A percentile compares a stretch with the other conserved stretches of the same genome.
Evolutionary conservation across 2,797 vertebrate species (phyloP).

Genomic region (Staurois parvus): DNA sequence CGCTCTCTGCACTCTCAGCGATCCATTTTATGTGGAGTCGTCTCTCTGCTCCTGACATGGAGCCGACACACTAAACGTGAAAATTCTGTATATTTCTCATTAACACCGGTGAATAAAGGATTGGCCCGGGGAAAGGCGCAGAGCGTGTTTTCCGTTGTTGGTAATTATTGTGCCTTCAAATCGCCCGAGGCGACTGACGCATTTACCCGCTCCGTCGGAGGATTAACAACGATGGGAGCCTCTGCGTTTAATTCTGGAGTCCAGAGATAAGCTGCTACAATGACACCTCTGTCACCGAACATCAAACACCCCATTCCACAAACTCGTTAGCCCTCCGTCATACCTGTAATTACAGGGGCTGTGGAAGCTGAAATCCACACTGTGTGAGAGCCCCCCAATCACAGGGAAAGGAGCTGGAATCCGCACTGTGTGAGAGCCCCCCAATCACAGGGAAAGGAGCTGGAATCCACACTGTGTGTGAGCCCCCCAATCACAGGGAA

Average conservation of each 20-base stretch:
- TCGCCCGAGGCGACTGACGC: not conserved
- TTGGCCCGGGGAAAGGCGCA: not conserved
- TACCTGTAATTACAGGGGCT: not conserved
- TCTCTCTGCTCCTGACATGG: too few relatives aligned
- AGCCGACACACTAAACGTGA: too few relatives aligned
- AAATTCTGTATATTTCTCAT: too few relatives aligned
- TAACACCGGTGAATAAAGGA: too few relatives aligned
- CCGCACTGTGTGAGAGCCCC: too few relatives aligned
- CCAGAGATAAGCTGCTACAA: constrained; percentile 21
- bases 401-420: too few relatives aligned
- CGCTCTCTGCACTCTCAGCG: too few relatives aligned
- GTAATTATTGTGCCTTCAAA: constrained; percentile 10
- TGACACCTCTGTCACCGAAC: constrained; percentile 9
- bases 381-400: too few relatives aligned
- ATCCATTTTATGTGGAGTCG: too few relatives aligned
- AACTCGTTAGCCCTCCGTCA: not conserved
- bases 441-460: too few relatives aligned
- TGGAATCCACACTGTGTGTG: too few relatives aligned
- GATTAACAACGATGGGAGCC: not conserved
- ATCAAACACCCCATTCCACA: not conserved
- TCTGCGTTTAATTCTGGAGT: not conserved
- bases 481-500: too few relatives aligned
- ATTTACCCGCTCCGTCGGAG: not conserved
- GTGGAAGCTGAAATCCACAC: not conserved
- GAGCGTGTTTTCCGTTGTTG: not conserved